Conservation (phyloP, 2,888 invertebrate genomes). For the Eupithecia exiguata region DNA sequence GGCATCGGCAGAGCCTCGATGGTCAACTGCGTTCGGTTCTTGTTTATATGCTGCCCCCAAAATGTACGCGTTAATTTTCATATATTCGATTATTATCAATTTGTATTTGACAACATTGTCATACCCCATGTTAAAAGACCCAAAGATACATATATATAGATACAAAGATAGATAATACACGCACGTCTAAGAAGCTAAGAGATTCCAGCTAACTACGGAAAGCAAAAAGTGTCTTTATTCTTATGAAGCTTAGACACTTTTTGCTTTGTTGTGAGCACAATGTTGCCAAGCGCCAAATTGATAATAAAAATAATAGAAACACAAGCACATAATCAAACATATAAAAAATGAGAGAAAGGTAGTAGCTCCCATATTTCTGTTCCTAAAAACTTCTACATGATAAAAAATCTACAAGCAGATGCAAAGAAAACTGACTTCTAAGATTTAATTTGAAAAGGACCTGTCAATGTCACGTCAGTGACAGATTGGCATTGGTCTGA, state of each 20-base stretch:
- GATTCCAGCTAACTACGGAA: slow-evolving; percentile 71
- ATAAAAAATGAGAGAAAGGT: slow-evolving; percentile 31
- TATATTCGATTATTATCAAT: slow-evolving; percentile 78
- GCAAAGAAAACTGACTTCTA: neutral
- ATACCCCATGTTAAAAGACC: slow-evolving; percentile 50
- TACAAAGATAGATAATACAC: slow-evolving; percentile 65
- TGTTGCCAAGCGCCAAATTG: slow-evolving; percentile 84
- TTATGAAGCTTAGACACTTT: slow-evolving; percentile 58
- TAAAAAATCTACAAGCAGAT: slow-evolving; percentile 1
- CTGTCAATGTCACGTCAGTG: neutral
- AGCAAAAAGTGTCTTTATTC: slow-evolving; percentile 69
- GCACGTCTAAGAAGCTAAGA: slow-evolving; percentile 76
- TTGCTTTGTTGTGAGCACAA: slow-evolving; percentile 81
- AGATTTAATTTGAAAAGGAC: neutral
- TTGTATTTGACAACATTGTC: slow-evolving; percentile 82
- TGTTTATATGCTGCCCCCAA: slow-evolving; percentile 82
- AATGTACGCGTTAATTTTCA: slow-evolving; percentile 46
- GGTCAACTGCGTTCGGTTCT: slow-evolving; percentile 78
- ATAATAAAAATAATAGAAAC: slow-evolving; percentile 80
- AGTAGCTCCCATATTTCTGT: slow-evolving; percentile 50
- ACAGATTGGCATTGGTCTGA: neutral
- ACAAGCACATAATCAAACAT: slow-evolving; percentile 69
- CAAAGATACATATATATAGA: slow-evolving; percentile 57
- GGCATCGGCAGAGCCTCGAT: slow-evolving; percentile 74
- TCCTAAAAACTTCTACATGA: neutral